Conservation (phyloP, 2,888 invertebrate species). For the Drosophila imparisetae region DNA sequence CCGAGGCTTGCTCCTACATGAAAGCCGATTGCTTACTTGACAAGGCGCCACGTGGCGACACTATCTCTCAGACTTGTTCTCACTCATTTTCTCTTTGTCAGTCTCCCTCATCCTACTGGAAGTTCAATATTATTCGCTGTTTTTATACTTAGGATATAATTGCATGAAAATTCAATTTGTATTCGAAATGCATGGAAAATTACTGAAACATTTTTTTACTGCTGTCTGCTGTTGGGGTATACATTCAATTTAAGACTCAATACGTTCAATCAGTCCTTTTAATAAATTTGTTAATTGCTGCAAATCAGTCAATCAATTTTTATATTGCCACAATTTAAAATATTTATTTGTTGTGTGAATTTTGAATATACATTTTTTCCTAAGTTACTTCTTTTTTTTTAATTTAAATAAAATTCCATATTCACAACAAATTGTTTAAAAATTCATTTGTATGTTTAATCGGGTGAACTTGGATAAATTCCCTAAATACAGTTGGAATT, state of each 20-base stretch:
- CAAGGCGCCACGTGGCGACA: constrained; percentile 58
- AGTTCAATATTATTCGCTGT: neutral
- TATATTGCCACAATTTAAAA: constrained; percentile 6
- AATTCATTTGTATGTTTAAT: neutral
- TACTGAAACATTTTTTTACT: constrained; percentile 11
- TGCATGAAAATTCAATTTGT: constrained; percentile 31
- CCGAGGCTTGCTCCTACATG: constrained; percentile 78
- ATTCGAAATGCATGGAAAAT: constrained; percentile 19
- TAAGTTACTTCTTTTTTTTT: neutral
- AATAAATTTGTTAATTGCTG: constrained; percentile 20
- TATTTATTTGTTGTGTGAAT: constrained; percentile 1
- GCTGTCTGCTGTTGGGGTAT: constrained; percentile 5
- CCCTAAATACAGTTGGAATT: neutral
- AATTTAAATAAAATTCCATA: neutral
- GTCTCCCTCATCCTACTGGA: neutral
- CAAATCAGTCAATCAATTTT: constrained; percentile 27
- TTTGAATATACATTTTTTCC: neutral
- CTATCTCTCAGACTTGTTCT: neutral
- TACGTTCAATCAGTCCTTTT: constrained; percentile 19
- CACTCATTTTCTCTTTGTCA: neutral
- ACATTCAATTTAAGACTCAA: constrained; percentile 20
- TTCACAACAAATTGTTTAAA: neutral
- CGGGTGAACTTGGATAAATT: neutral
- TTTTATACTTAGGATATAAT: constrained; percentile 35
- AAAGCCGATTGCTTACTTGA: constrained; percentile 35